Conservation (phyloP, 2,113 vertebrate genomes). For the Eulemur rufifrons region DNA sequence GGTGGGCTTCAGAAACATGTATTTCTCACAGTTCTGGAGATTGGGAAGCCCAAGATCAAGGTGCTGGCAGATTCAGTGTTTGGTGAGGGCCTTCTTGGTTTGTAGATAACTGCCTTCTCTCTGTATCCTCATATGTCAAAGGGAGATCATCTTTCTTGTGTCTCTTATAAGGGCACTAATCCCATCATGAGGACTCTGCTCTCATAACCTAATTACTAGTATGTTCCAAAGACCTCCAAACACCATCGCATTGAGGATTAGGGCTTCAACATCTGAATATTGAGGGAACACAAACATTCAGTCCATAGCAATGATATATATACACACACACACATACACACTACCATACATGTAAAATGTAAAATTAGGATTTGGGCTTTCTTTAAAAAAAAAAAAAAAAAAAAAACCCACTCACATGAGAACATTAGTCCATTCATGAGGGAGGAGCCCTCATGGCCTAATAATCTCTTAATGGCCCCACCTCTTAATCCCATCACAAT, state of each 20-base stretch:
- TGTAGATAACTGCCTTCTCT: background rate
- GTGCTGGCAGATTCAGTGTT: background rate
- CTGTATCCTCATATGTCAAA: background rate
- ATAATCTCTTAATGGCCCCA: background rate
- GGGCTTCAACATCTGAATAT: no score
- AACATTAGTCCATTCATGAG: background rate
- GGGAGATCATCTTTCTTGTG: background rate
- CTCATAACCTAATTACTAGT: background rate
- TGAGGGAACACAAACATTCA: background rate
- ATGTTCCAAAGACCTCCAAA: background rate
- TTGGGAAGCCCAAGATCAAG: background rate
- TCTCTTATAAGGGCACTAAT: background rate
- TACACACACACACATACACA: background rate
- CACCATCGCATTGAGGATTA: background rate
- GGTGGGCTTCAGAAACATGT: background rate
- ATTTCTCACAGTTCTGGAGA: background rate
- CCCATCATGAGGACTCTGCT: background rate
- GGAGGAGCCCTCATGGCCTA: background rate
- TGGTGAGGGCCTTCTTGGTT: background rate
- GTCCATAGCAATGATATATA: background rate
- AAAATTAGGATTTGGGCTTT: background rate
- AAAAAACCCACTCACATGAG: background rate
- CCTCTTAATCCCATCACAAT: background rate
- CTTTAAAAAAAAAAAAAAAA: background rate
- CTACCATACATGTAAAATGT: background rate